Evolutionary conservation across 2,888 invertebrate species (phyloP), one percentile per base, ranked within the genome.

Genomic region (Chaetoderma sp.): DNA sequence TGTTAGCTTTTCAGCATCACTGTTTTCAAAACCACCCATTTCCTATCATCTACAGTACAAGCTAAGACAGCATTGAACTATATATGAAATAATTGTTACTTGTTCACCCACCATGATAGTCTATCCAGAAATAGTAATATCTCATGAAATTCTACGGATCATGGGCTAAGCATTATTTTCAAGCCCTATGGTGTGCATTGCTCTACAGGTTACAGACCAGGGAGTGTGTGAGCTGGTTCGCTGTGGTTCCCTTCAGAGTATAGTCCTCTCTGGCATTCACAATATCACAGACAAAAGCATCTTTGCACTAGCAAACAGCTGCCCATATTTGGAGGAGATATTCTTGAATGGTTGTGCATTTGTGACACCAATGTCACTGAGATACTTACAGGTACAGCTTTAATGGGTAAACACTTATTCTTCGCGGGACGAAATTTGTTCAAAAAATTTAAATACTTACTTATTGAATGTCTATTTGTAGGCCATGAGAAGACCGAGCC

Each of bases 281-380:
- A 75, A 74, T 57, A 63, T 84, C 6, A 84, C 84, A 18, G 84
- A 84, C 69, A 77, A 76, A 49, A 78, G 79, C 59, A 77, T 84
- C 49, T 80, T 83, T 63, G 74, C 78, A 23, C 71, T 84, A 44
- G 83, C 84, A 52, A 83, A 83, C 68, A 77, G 76, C 50, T 83
- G 83, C 58, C 80, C 77, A 23, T 71, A 78, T 49, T 72, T 84
- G 27, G 77, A 83, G 60, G 82, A 83, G 64, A 77, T 84, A 32
- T 83, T 78, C 60, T 69, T 84, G 28, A 83, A 78, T 70, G 84
- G 83, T n/a, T 84, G 84, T 69, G 70, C 74, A 21, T 62, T 73
- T 28, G 73, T 84, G n/a, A 77, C 82, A 2, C 71, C 76, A 4
- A 73, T 71, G 5, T 81, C 83, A 18, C 72, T 84, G 16, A 72